phyloP scores from a whole-genome alignment of 2,888 invertebrate species.

The Oegoconia quadripuncta region DNA sequence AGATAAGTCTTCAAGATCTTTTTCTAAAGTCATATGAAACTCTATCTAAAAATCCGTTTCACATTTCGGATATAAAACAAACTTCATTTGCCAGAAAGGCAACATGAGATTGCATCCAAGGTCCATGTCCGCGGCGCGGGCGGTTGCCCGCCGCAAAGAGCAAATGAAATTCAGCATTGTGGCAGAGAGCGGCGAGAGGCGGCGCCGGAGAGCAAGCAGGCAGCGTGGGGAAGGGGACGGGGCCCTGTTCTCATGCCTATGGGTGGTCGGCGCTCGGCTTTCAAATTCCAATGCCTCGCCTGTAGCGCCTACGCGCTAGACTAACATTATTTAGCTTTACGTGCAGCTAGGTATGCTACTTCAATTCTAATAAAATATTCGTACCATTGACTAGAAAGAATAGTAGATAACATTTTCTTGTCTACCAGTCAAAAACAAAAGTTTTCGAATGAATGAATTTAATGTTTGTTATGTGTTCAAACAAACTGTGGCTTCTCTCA shows the following conservation, averaged over 20 bases:
- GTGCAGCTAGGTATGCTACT: conserved; percentile 7
- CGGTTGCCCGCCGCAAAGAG: conserved; percentile 40
- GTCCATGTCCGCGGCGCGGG: conserved; percentile 22
- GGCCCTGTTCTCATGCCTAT: conserved; percentile 75
- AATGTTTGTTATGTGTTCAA: conserved; percentile 42
- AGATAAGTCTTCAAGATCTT: not conserved
- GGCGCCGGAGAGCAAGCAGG: conserved; percentile 53
- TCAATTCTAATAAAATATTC: conserved; percentile 8
- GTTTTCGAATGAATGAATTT: conserved; percentile 50
- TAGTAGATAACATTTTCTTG: conserved; percentile 13
- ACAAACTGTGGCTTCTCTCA: conserved; percentile 53
- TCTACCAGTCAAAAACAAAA: conserved; percentile 21
- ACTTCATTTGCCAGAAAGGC: conserved; percentile 9
- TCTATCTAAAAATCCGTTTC: conserved; percentile 1
- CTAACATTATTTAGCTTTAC: conserved; percentile 42
- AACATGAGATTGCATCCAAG: conserved; percentile 35
- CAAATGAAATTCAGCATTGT: conserved; percentile 75
- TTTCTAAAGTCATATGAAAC: not conserved
- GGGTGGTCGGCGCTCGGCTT: conserved; percentile 77
- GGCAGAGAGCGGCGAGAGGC: conserved; percentile 69
- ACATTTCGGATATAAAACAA: conserved; percentile 6
- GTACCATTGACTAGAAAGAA: too few relatives aligned
- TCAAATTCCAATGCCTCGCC: conserved; percentile 76
- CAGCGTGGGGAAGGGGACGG: conserved; percentile 72
- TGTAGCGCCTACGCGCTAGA: conserved; percentile 63